Evolutionary conservation across 2,888 invertebrate genomes (phyloP), one percentile per base, ranked within the genome.

Genomic region (Noctua pronuba): DNA sequence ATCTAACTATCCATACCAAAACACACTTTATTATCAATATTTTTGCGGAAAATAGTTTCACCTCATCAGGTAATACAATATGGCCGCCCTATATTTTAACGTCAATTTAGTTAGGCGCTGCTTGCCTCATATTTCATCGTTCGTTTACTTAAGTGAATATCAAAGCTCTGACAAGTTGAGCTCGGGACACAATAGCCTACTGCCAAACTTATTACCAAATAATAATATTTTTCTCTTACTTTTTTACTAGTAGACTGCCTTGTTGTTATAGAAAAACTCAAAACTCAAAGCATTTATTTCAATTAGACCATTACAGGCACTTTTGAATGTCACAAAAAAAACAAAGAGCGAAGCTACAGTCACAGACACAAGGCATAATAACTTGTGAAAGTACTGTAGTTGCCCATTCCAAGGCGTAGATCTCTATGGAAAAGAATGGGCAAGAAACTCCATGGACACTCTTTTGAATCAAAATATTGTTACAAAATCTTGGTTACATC

Each of bases 41-140:
- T 31, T 38, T 58, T 24, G 7, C 21, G n/a, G 18, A 77, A 75
- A 10, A 68, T n/a, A 13, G 58, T 62, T 38, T 21, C 8, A 79
- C 35, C 21, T 65, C 18, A 52, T 35, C 24, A 69, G 31, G 31
- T 28, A 52, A 41, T 10, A 2, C 55, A 72, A 67, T 72, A 72
- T 55, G 16, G 52, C 2, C 18, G n/a, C 21, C n/a, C 64, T 58
- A 75, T 77, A 82, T 78, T 72, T 74, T 74, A 71, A 38, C 55
- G 31, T 75, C 73, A 83, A 83, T 83, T 75, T 62, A 58, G 55
- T 58, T 38, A 58, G 41, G 38, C 52, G 16, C n/a, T 60, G 28
- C n/a, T 62, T 49, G 73, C 35, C 65, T 72, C 65, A 83, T 84
- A 84, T 77, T 83, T 83, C 71, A 74, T 77, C 64, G 52, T 79